These are phyloP conservation scores for mouse (Mus musculus) DNA, from an alignment of 2,113 vertebrate species.

Conservation along the genomic window DNA sequence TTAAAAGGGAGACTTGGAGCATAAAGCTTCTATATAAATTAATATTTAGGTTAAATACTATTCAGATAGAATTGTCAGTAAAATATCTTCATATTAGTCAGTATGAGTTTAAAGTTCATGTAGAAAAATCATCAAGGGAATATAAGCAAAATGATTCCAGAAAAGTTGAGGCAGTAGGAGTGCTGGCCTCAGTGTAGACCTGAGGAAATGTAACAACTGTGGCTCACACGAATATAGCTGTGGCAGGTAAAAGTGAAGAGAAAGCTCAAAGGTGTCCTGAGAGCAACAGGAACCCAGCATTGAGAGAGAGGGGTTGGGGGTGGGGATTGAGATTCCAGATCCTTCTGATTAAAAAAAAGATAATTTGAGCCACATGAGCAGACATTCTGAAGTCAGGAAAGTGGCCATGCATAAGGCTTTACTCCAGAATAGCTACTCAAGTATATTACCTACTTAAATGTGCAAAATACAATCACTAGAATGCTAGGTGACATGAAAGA, in stretches of 20 bases:
- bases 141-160: neutral
- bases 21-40: neutral
- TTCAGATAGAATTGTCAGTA: neutral
- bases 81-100: neutral
- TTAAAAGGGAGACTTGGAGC: neutral
- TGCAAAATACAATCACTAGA: neutral
- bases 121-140: neutral
- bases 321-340: rapidly evolving
- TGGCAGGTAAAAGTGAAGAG: neutral
- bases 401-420: neutral
- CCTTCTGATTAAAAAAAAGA: rapidly evolving
- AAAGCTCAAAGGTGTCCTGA: neutral
- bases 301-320: neutral
- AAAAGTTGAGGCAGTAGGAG: neutral
- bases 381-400: neutral
- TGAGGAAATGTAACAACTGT: neutral
- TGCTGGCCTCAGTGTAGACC: neutral
- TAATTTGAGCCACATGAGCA: too few species aligned
- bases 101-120: neutral
- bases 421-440: neutral
- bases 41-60: neutral
- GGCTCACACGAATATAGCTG: neutral
- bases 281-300: neutral
- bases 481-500: neutral
- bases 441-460: neutral